Conservation (phyloP, 2,888 invertebrate species). For the Leptura quadrifasciata region DNA sequence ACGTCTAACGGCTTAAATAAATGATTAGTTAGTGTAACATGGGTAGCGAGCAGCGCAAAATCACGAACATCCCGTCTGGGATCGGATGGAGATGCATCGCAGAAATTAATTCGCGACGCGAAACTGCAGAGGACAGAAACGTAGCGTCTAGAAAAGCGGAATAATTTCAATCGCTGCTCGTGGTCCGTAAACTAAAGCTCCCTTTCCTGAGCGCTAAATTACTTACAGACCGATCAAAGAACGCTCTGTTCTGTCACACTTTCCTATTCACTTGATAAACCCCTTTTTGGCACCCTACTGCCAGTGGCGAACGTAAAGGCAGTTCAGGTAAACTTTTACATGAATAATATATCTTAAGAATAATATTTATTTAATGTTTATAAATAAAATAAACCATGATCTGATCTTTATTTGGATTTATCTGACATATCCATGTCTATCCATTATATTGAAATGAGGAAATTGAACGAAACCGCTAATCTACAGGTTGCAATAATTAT, state of each 20-base stretch:
- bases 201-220: constrained; percentile 65
- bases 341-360: neutral
- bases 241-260: constrained; percentile 61
- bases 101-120: constrained; percentile 61
- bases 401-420: too few species aligned
- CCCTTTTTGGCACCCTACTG: constrained; percentile 51
- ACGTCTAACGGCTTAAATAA: constrained; percentile 27
- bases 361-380: too few species aligned
- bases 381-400: too few species aligned
- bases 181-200: constrained; percentile 65
- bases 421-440: too few species aligned
- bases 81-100: constrained; percentile 35
- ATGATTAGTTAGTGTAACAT: constrained; percentile 28
- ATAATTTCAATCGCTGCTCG: constrained; percentile 68
- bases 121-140: constrained; percentile 63
- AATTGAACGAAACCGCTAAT: too few species aligned
- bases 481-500: too few species aligned
- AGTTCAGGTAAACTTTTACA: neutral
- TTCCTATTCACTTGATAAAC: constrained; percentile 61
- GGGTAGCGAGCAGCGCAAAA: constrained; percentile 28
- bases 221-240: constrained; percentile 67
- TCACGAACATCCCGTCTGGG: constrained; percentile 34
- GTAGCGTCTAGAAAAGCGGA: constrained; percentile 66
- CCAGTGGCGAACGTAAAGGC: constrained; percentile 16
- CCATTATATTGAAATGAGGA: too few species aligned